phyloP scores from a whole-genome alignment of 2,797 vertebrate genomes.

The Gallinago solitaria region DNA sequence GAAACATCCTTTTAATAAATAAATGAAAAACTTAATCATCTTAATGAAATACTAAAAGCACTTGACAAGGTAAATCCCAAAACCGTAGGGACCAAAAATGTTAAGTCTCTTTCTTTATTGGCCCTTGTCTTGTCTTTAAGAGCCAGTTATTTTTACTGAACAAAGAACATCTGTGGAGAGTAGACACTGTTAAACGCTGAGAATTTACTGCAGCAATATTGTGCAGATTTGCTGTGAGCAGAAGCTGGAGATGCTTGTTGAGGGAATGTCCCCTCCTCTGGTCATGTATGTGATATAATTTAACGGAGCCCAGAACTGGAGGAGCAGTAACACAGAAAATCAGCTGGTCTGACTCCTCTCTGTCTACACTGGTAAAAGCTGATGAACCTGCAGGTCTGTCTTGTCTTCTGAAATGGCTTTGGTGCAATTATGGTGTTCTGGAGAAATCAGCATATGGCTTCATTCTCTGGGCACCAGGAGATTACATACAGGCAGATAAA shows the following conservation, averaged over 20 bases:
- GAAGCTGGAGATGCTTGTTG: not conserved
- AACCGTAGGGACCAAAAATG: not conserved
- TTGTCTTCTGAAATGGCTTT: not conserved
- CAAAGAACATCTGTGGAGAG: not conserved
- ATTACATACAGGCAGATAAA: not conserved
- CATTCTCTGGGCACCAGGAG: not conserved
- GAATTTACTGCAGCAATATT: constrained; percentile 44
- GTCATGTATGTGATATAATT: not conserved
- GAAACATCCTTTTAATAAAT: constrained; percentile 45
- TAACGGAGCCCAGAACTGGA: not conserved
- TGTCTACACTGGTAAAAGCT: not conserved
- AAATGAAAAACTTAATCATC: constrained; percentile 10
- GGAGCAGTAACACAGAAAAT: not conserved
- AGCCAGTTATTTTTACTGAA: constrained; percentile 34
- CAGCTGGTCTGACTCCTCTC: not conserved
- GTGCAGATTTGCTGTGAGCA: constrained; percentile 24
- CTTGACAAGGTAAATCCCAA: not conserved
- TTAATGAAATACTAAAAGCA: constrained; percentile 8
- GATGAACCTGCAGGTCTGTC: not conserved
- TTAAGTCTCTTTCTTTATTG: constrained; percentile 38
- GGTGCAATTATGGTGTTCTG: not conserved
- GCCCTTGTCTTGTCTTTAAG: constrained; percentile 29
- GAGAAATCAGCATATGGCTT: not conserved
- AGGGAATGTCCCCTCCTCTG: not conserved
- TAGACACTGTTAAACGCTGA: constrained; percentile 3